Conservation (phyloP, 2,797 vertebrate species). For the Tinamus major region DNA sequence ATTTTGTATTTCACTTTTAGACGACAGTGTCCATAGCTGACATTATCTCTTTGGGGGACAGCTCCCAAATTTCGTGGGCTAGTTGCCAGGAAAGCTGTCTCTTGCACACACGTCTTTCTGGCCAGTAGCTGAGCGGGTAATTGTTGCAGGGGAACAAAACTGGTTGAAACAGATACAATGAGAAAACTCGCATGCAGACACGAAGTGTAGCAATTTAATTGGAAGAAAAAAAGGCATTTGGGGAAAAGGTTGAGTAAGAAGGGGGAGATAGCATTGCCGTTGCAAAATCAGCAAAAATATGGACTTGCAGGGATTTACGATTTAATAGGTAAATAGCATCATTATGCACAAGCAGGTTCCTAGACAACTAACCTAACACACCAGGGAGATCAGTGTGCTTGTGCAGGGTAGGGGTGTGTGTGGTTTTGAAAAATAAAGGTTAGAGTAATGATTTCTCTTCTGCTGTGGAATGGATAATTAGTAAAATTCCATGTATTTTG, state of each 20-base stretch:
- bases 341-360: background rate
- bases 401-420: background rate
- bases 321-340: background rate
- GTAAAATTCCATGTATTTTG: background rate
- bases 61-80: background rate
- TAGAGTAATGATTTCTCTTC: background rate
- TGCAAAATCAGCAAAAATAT: fast-evolving
- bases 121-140: background rate
- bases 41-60: background rate
- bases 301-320: background rate
- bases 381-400: background rate
- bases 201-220: background rate
- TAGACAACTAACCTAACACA: background rate
- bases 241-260: background rate
- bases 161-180: background rate
- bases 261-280: background rate
- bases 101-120: background rate
- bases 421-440: background rate
- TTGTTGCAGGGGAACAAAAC: background rate
- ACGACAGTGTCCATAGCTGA: background rate
- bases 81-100: background rate
- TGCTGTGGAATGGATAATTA: background rate
- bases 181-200: background rate
- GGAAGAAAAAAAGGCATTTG: background rate
- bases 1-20: constrained; percentile 43